phyloP scores from a whole-genome alignment of 35 echinoderm and acorn worm genomes.

The Amphiura filiformis region DNA sequence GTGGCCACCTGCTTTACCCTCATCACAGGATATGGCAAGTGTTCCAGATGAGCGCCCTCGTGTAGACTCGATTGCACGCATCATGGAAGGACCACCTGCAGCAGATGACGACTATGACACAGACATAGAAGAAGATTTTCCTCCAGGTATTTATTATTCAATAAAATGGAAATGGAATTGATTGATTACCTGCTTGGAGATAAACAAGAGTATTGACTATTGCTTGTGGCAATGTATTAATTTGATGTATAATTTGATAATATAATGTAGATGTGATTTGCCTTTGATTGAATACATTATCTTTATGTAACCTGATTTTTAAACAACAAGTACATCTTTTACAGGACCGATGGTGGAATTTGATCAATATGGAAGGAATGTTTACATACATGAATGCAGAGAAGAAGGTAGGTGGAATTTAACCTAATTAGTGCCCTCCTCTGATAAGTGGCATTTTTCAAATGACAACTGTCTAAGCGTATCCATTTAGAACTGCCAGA shows the following conservation, averaged over 20 bases:
- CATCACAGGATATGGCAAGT: too few relatives aligned
- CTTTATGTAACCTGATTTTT: too few relatives aligned
- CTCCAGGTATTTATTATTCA: conserved; percentile 48
- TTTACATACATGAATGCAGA: conserved; percentile 80
- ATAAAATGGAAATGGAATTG: not conserved
- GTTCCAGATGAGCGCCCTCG: not conserved
- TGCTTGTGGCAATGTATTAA: too few relatives aligned
- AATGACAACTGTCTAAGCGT: not conserved
- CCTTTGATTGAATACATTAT: too few relatives aligned
- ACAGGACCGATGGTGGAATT: conserved; percentile 46
- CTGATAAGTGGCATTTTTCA: not conserved
- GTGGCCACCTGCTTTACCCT: too few relatives aligned
- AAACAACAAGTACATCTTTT: too few relatives aligned
- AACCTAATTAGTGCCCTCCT: too few relatives aligned
- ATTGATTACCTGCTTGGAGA: not conserved
- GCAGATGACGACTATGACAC: conserved; percentile 83
- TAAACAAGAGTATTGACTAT: not conserved
- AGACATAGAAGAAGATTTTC: conserved; percentile 86
- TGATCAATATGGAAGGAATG: conserved; percentile 60
- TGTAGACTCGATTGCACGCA: conserved; percentile 45
- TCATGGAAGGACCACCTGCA: conserved; percentile 32
- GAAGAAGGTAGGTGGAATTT: conserved; percentile 75
- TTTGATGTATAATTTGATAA: too few relatives aligned
- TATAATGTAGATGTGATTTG: too few relatives aligned
- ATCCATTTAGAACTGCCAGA: not conserved